A percentile compares a stretch with the other conserved stretches of the same genome.
Conservation (phyloP, 2,888 invertebrate genomes). For the Athetis lepigone region DNA sequence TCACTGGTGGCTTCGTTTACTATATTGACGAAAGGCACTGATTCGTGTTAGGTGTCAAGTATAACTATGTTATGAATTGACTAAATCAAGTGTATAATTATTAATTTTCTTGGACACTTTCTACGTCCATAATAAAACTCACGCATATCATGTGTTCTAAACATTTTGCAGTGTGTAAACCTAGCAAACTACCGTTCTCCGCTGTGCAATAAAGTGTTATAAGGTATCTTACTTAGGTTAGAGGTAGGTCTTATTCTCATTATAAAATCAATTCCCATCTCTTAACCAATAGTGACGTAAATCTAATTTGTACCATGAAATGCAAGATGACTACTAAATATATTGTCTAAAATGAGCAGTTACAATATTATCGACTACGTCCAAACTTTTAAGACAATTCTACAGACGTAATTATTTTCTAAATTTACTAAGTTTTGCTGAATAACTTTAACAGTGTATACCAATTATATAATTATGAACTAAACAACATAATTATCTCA, state of each 20-base stretch:
- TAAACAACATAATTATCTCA: conserved; percentile 41
- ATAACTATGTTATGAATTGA: conserved; percentile 46
- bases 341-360: conserved; percentile 85
- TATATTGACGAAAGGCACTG: conserved; percentile 61
- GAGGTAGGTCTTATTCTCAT: conserved; percentile 61
- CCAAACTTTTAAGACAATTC: conserved; percentile 37
- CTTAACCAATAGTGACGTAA: conserved; percentile 64
- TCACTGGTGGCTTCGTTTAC: conserved; percentile 53
- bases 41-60: conserved; percentile 48
- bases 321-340: conserved; percentile 70
- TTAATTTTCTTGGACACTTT: conserved; percentile 21
- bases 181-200: conserved; percentile 54
- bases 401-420: conserved; percentile 32
- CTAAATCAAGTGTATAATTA: conserved; percentile 36
- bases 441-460: conserved; percentile 24
- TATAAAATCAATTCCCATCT: conserved; percentile 60
- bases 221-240: conserved; percentile 61
- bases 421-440: conserved; percentile 50
- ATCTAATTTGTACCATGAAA: conserved; percentile 87
- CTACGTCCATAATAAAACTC: conserved; percentile 39
- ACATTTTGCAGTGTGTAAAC: conserved; percentile 51
- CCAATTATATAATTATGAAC: conserved; percentile 31
- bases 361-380: conserved; percentile 52
- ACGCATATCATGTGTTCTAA: conserved; percentile 42
- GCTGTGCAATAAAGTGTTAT: conserved; percentile 64